These are phyloP conservation scores for Exephanes ischioxanthus DNA, from an alignment of 2,888 invertebrate species.

Conservation along the genomic window DNA sequence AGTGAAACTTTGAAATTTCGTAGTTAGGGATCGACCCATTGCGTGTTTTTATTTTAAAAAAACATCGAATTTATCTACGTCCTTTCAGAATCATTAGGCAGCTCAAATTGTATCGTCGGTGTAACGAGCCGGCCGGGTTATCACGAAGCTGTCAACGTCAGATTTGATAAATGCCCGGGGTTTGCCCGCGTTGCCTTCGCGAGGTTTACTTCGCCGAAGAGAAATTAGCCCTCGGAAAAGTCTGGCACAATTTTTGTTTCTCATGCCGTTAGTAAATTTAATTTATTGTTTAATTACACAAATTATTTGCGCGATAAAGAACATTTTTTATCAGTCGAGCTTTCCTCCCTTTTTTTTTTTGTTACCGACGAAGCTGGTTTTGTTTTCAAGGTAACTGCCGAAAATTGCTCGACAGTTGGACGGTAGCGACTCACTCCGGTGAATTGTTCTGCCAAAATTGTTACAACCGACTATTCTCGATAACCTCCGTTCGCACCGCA, in stretches of 20 bases:
- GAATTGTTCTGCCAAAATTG: conserved; percentile 83
- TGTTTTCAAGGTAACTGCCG: conserved; percentile 80
- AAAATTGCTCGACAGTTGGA: conserved; percentile 80
- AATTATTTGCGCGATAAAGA: not conserved
- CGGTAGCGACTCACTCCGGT: conserved; percentile 77
- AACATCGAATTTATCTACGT: not conserved
- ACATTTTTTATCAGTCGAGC: not conserved
- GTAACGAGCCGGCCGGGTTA: conserved; percentile 38
- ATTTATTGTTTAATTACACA: conserved; percentile 9
- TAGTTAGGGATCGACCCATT: not conserved
- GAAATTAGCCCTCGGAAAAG: conserved; percentile 81
- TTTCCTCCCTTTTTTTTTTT: not conserved
- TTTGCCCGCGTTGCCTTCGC: conserved; percentile 83
- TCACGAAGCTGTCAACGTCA: conserved; percentile 42
- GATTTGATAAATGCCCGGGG: conserved; percentile 77
- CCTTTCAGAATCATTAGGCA: conserved; percentile 49
- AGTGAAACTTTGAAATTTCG: not conserved
- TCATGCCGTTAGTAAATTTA: conserved; percentile 81
- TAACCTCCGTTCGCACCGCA: conserved; percentile 52
- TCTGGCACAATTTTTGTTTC: conserved; percentile 84
- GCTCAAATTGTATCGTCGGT: conserved; percentile 41
- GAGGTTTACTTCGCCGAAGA: conserved; percentile 83
- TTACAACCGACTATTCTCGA: conserved; percentile 71
- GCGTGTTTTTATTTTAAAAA: conserved; percentile 6
- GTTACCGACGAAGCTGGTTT: not conserved